phyloP scores from a whole-genome alignment of 1,140 invertebrate genomes.

The Listronotus bonariensis region DNA sequence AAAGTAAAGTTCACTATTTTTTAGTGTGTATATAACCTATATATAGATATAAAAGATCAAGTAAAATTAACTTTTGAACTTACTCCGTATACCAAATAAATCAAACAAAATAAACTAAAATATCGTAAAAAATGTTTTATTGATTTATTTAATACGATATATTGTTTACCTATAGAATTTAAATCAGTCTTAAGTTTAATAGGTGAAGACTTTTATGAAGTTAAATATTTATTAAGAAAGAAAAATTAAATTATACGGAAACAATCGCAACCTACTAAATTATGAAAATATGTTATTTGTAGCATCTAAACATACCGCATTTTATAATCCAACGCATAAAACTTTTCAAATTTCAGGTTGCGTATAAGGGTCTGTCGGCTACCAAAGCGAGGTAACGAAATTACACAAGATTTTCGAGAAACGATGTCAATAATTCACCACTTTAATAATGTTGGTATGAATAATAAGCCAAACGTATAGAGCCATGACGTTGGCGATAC shows the following conservation, averaged over 20 bases:
- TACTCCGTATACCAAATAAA: no score
- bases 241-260: not conserved
- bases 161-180: no score
- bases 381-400: conserved; percentile 8
- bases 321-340: conserved; percentile 6
- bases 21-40: no score
- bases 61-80: no score
- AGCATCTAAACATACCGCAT: not conserved
- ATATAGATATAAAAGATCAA: no score
- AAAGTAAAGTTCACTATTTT: no score
- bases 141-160: no score
- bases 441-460: conserved; percentile 50
- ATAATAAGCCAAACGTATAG: conserved; percentile 48
- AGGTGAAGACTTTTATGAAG: no score
- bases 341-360: conserved; percentile 20
- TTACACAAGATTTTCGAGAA: conserved; percentile 29
- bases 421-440: conserved; percentile 44
- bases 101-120: no score
- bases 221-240: no score
- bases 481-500: conserved; percentile 44
- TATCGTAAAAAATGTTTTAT: no score
- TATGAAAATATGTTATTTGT: conserved; percentile 6
- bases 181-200: no score
- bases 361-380: conserved; percentile 8
- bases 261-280: conserved; percentile 1